phyloP scores from a whole-genome alignment of 2,113 vertebrate species.

The Oceanites oceanicus region DNA sequence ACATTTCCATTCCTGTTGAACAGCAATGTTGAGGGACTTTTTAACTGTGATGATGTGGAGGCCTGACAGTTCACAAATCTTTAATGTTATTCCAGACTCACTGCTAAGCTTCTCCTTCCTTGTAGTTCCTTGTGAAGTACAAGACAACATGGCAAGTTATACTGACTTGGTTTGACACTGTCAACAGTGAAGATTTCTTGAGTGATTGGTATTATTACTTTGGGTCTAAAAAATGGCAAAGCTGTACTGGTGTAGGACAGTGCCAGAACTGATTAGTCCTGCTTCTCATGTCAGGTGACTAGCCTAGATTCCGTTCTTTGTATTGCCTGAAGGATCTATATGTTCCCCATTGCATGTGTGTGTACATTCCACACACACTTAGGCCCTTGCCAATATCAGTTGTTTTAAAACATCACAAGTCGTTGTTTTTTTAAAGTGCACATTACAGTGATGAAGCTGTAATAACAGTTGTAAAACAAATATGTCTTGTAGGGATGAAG shows the following conservation, averaged over 20 bases:
- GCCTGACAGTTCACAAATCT: neutral
- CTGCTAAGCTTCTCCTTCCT: neutral
- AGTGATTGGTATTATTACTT: neutral
- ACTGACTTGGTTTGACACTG: neutral
- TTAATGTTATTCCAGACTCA: neutral
- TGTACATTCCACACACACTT: neutral
- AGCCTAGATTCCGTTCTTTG: neutral
- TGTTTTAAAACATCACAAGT: neutral
- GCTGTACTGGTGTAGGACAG: neutral
- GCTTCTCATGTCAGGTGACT: neutral
- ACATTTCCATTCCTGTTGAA: neutral
- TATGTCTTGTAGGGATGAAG: neutral
- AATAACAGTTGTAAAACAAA: neutral
- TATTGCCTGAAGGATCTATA: neutral
- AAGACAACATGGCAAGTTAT: neutral
- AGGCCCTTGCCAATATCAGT: neutral
- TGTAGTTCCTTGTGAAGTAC: neutral
- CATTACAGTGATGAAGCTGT: neutral
- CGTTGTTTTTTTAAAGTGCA: neutral
- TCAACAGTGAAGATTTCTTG: neutral
- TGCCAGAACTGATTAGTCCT: neutral
- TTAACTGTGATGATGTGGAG: neutral
- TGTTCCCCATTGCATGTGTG: neutral
- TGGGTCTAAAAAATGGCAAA: neutral
- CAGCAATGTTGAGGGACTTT: neutral